Base-by-base conservation (phyloP, 2,113 vertebrate genomes). In the Aldabrachelys gigantea region DNA sequence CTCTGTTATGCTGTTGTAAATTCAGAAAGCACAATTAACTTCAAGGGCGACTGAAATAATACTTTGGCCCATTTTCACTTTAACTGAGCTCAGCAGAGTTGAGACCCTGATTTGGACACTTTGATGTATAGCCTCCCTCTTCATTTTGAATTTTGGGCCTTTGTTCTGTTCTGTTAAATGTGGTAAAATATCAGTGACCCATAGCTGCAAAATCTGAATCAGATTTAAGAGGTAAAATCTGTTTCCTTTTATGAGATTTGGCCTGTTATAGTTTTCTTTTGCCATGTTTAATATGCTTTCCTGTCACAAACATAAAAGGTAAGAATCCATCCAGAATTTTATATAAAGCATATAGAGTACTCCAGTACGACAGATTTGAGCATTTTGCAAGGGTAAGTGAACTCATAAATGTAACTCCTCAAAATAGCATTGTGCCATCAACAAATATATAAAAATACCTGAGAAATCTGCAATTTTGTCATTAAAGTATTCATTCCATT, bases 331-430 rank as follows among this genome's bases (percentile, higher is more conserved):
- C 65, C 84, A 85, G 92, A 72, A 72, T 93, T 96, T 96, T 84
- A 95, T 92, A 17, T 82, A 89, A 88, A 88, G 93, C 85, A 53
- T 84, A 84, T 94, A 87, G 96, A 96, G 96, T 88, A 92, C 57
- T 94, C 52, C 93, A 31, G 44, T 84, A 89, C 91, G 93, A 93
- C 96, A 86, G 59, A 95, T 90, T 95, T 87, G 97, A 98, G 94
- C 96, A 91, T 87, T 94, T 91, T 97, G 88, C 47, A 89, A 78
- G 62, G 88, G 91, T 85, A 95, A 95, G 95, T 96, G 96, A 97
- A 88, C 96, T n/a, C 97, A 89, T 96, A 97, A 97, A 95, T 95
- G 95, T 89, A 97, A 97, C 95, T 96, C 96, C 96, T 97, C 93
- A 95, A 84, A 92, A 93, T 96, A 97, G 97, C 96, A 98, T 97